A percentile compares a stretch with the other conserved stretches of the same genome.
Evolutionary conservation across 2,113 vertebrate genomes (phyloP).

Genomic region (Cephalopholis sonnerati): DNA sequence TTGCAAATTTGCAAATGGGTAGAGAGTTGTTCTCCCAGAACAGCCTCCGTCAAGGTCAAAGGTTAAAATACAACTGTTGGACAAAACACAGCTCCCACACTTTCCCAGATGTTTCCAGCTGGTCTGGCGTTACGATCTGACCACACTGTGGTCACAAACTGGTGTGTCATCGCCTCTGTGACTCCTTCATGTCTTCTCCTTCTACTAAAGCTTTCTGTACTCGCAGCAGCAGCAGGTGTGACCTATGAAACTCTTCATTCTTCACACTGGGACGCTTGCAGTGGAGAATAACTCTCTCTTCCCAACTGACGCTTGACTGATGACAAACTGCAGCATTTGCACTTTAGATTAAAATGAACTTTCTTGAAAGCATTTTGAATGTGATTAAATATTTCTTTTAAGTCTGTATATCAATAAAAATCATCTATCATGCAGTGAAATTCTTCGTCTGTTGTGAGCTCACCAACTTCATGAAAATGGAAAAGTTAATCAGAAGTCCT

Average conservation of each 20-base stretch:
- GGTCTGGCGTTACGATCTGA: conserved; percentile 28
- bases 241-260: neutral
- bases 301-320: conserved; percentile 14
- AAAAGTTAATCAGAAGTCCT: neutral
- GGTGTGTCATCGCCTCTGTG: neutral
- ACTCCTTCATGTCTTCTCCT: conserved; percentile 26
- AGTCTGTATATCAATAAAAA: conserved; percentile 55
- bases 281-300: conserved; percentile 4
- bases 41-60: neutral
- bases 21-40: no score
- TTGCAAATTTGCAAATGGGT: neutral
- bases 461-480: neutral
- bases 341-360: conserved; percentile 51
- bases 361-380: conserved; percentile 12
- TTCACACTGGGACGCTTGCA: neutral
- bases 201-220: neutral
- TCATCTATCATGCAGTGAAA: conserved; percentile 44
- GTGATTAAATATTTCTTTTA: conserved; percentile 7
- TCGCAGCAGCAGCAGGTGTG: neutral
- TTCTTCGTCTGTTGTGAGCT: neutral
- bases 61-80: no score
- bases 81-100: neutral
- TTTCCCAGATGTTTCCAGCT: conserved; percentile 42
- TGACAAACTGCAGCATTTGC: conserved; percentile 56
- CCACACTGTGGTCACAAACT: neutral